Evolutionary conservation across 2,888 invertebrate species (phyloP).

Genomic region (Lasius fuliginosus): DNA sequence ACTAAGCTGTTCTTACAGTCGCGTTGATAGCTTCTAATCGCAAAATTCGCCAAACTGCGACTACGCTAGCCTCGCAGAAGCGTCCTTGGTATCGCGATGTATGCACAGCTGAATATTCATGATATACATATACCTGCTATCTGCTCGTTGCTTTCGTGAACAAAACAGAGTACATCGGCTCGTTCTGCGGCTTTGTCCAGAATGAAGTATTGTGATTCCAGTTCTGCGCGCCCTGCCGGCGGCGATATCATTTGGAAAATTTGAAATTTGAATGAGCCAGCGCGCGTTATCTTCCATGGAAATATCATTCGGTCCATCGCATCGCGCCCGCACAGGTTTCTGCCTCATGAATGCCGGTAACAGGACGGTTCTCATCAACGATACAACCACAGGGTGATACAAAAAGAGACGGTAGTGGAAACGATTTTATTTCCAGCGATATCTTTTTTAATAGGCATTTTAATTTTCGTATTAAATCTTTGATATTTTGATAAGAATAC

Average conservation of each 20-base stretch:
- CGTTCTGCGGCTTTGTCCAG: slow-evolving; percentile 52
- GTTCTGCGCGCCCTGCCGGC: neutral
- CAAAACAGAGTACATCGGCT: slow-evolving; percentile 27
- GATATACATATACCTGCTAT: slow-evolving; percentile 28
- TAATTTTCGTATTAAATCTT: slow-evolving; percentile 17
- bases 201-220: slow-evolving; percentile 52
- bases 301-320: slow-evolving; percentile 25
- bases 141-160: slow-evolving; percentile 49
- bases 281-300: slow-evolving; percentile 42
- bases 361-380: neutral
- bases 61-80: neutral
- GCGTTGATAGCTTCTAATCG: neutral
- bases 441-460: neutral
- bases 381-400: neutral
- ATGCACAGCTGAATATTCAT: slow-evolving; percentile 49
- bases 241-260: slow-evolving; percentile 50
- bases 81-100: slow-evolving; percentile 31
- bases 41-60: neutral
- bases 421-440: neutral
- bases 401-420: neutral
- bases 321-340: slow-evolving; percentile 1
- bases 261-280: slow-evolving; percentile 49
- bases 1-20: neutral
- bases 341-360: slow-evolving; percentile 20
- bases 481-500: neutral